These are phyloP conservation scores for Aphelocoma californica DNA, from an alignment of 2,797 vertebrate species.

Conservation along the genomic window DNA sequence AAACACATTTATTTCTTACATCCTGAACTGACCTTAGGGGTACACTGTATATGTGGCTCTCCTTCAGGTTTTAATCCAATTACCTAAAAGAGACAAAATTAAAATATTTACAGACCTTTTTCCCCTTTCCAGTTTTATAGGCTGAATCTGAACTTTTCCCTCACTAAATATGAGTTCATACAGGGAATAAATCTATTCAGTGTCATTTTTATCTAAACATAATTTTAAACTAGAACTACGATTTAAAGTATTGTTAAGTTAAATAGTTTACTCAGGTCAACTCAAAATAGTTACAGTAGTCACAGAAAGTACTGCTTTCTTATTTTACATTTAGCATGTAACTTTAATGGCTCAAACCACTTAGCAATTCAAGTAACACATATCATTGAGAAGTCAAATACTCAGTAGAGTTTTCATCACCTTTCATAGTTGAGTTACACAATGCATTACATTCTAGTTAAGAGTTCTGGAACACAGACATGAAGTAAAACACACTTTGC, in stretches of 20 bases:
- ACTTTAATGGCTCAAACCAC: neutral
- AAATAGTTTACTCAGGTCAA: neutral
- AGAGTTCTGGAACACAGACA: neutral
- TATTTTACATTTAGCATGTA: neutral
- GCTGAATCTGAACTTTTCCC: neutral
- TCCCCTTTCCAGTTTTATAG: neutral
- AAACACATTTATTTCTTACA: neutral
- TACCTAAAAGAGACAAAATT: slow-evolving; percentile 76
- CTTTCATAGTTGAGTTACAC: neutral
- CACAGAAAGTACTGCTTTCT: neutral
- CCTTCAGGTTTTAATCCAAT: slow-evolving; percentile 88
- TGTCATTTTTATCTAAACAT: neutral
- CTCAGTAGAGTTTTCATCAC: neutral
- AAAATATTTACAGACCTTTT: neutral
- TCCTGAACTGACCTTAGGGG: slow-evolving; percentile 81
- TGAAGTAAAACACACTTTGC: neutral
- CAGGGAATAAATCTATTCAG: neutral
- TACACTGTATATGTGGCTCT: slow-evolving; percentile 82
- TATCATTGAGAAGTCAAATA: neutral
- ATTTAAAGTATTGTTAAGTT: neutral
- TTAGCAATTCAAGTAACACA: neutral
- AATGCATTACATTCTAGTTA: neutral
- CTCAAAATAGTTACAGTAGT: neutral
- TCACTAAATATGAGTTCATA: neutral
- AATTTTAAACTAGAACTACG: neutral